Percentiles rank a stretch among this genome's conserved stretches.
These are phyloP conservation scores for Typhlichthys subterraneus DNA, from an alignment of 2,797 vertebrate genomes.

Conservation along the genomic window DNA sequence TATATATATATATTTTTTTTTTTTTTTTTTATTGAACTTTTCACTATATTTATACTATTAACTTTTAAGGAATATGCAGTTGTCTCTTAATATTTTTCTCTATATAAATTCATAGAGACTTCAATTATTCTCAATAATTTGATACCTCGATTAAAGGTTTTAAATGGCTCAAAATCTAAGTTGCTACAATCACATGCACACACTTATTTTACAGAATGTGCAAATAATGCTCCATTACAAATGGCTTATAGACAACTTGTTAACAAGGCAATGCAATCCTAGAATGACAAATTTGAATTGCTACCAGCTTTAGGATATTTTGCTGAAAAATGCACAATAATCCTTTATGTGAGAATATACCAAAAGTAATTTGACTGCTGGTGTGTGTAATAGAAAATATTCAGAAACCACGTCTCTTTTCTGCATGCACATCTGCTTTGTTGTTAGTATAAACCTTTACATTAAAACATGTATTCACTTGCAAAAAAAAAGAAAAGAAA, in stretches of 20 bases:
- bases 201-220: neutral
- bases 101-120: slow-evolving; percentile 2
- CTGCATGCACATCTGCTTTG: no score
- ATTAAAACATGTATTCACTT: no score
- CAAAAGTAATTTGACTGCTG: neutral
- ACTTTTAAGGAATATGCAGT: no score
- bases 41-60: no score
- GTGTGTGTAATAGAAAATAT: no score
- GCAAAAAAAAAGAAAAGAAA: no score
- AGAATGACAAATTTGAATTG: slow-evolving; percentile 43
- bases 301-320: slow-evolving; percentile 32
- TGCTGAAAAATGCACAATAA: slow-evolving; percentile 49
- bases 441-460: no score
- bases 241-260: slow-evolving; percentile 30
- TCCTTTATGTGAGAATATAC: slow-evolving; percentile 55
- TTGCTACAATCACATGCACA: neutral
- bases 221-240: slow-evolving; percentile 31
- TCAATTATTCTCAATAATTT: slow-evolving; percentile 50
- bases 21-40: no score
- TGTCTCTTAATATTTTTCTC: no score
- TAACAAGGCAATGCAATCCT: slow-evolving; percentile 33
- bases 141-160: slow-evolving; percentile 47
- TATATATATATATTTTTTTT: no score
- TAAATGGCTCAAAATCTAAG: slow-evolving; percentile 20
- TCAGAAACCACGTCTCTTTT: no score